Base-by-base conservation (phyloP, 2,113 vertebrate species). In the Sturnira hondurensis region DNA sequence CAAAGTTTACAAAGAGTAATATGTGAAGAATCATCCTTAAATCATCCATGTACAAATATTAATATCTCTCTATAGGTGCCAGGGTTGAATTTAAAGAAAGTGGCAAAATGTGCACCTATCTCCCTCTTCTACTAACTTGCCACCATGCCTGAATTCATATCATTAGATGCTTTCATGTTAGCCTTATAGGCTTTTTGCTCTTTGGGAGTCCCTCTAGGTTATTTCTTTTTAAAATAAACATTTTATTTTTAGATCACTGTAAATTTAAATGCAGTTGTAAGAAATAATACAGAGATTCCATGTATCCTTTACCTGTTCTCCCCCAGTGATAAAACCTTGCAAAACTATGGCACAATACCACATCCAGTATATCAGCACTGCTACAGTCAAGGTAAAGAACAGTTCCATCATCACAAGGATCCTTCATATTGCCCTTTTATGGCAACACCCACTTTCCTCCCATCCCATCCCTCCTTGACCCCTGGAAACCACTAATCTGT, bases 191-290 rank as follows among this genome's bases (percentile, higher is more conserved):
- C 15, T 80, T 94, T 83, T 77, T 58, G 56, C 22, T 96, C n/a
- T 73, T 82, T 83, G 86, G 63, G 63, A 78, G 36, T 56, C 43
- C 41, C 78, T 73, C 56, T 84, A 38, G 19, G 52, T 86, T 17
- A 61, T 65, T 86, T 58, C n/a, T 81, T 76, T 95, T 70, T 45
- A 84, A 95, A 92, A 43, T 58, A 61, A 78, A 61, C n/a, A 68
- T 92, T 74, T 90, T 91, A 80, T 54, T 94, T 84, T 74, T 38
- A 92, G 54, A 77, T 76, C 83, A 84, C 41, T 91, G 56, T 77
- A 71, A 50, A 54, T 65, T 77, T 61, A 50, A 61, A 89, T 45
- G 16, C 43, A 91, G n/a, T 63, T 74, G 63, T 67, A 95, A 63
- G 41, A 96, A 91, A 80, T 95, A 89, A 45, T n/a, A 61, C 20